Percentiles rank a stretch among this genome's conserved stretches.
Conservation (phyloP, 2,113 vertebrate genomes). For the Tapirus terrestris region DNA sequence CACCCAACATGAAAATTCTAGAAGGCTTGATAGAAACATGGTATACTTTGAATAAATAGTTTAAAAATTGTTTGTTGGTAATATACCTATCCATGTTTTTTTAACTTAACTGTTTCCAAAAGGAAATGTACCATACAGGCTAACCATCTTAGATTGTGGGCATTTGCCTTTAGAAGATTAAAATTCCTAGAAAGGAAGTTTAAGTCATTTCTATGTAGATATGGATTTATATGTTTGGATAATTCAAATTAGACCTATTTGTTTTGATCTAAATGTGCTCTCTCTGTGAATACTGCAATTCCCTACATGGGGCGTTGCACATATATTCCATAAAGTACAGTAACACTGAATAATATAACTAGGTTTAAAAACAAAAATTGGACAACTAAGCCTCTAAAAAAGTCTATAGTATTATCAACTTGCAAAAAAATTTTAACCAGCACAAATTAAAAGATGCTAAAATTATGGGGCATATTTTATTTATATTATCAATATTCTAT, state of each 20-base stretch:
- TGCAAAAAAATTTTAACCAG: background rate
- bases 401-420: background rate
- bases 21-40: background rate
- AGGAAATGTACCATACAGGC: background rate
- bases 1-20: background rate
- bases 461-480: background rate
- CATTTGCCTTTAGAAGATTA: background rate
- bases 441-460: background rate
- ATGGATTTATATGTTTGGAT: background rate
- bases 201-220: background rate
- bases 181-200: background rate
- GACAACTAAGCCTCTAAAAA: background rate
- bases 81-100: background rate
- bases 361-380: background rate
- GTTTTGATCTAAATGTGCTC: background rate
- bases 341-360: background rate
- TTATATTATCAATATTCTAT: background rate
- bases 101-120: background rate
- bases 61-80: background rate
- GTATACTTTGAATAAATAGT: background rate
- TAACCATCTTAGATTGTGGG: background rate
- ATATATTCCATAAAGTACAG: background rate
- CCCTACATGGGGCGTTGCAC: background rate
- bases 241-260: background rate
- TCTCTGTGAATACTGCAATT: background rate